Evolutionary conservation across 2,113 vertebrate species (phyloP).

Genomic region (Cettia cetti): DNA sequence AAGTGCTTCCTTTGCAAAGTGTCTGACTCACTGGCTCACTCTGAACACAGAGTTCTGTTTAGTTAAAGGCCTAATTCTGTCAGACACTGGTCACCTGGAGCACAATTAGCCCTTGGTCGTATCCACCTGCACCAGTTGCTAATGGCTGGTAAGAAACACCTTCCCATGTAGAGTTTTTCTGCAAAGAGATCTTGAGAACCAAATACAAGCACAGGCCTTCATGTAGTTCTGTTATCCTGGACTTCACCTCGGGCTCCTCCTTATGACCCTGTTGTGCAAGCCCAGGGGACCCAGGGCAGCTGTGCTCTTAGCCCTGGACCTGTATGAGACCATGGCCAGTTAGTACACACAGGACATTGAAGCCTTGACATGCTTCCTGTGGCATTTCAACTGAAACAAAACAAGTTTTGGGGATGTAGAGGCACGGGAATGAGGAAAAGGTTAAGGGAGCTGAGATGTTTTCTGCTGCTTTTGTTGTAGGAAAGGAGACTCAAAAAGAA

Average conservation of each 20-base stretch:
- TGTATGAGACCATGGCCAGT: not conserved
- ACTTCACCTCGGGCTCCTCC: not conserved
- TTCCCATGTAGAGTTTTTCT: not conserved
- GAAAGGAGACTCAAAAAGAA: not conserved
- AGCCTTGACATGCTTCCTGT: not conserved
- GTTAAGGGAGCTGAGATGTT: not conserved
- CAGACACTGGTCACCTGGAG: not conserved
- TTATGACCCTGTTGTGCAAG: not conserved
- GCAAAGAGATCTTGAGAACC: not conserved
- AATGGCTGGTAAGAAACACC: not conserved
- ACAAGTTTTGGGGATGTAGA: not conserved
- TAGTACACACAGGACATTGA: not conserved
- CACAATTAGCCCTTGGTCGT: not conserved
- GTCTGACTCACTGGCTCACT: not conserved
- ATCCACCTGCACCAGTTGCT: not conserved
- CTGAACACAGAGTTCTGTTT: not conserved
- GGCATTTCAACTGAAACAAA: not conserved
- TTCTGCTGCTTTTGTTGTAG: not conserved
- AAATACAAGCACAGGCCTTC: not conserved
- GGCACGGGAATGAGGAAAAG: not conserved
- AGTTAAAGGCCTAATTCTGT: not conserved
- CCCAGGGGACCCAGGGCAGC: not conserved
- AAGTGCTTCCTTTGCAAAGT: not conserved
- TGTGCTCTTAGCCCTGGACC: not conserved
- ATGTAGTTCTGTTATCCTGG: not conserved